Percentiles rank a stretch among this genome's conserved stretches.
Conservation (phyloP, 2,888 invertebrate species). For the Erannis defoliaria region DNA sequence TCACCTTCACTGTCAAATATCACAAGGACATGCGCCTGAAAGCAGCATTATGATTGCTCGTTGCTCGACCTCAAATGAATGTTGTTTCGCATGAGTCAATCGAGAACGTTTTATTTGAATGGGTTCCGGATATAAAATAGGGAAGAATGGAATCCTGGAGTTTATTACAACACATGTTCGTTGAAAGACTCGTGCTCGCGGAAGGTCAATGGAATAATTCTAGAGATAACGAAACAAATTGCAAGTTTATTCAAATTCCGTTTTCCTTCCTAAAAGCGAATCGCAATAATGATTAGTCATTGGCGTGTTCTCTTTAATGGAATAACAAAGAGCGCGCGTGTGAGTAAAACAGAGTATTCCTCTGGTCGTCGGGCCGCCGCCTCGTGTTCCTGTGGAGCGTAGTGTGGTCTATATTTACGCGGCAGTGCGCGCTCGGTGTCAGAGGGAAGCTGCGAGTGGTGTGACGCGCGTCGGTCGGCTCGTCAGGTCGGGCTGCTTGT, state of each 20-base stretch:
- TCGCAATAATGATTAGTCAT: constrained; percentile 34
- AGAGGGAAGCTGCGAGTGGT: constrained; percentile 68
- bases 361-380: constrained; percentile 64
- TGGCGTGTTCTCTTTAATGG: constrained; percentile 33
- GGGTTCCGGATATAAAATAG: constrained; percentile 13
- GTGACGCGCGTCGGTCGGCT: constrained; percentile 69
- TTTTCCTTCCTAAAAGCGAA: constrained; percentile 24
- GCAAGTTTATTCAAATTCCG: constrained; percentile 18
- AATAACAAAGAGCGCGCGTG: constrained; percentile 42
- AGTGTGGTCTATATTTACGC: constrained; percentile 83
- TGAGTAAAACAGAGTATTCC: constrained; percentile 60
- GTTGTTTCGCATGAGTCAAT: constrained; percentile 33
- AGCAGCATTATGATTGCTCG: constrained; percentile 52
- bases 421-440: constrained; percentile 73
- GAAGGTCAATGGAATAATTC: constrained; percentile 15
- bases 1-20: constrained; percentile 61
- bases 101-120: constrained; percentile 26
- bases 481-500: constrained; percentile 45
- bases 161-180: neutral
- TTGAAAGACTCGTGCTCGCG: constrained; percentile 5
- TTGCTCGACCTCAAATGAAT: constrained; percentile 57
- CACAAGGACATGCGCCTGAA: constrained; percentile 62
- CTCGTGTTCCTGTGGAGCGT: constrained; percentile 78
- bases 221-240: constrained; percentile 28
- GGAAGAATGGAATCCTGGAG: constrained; percentile 6